A percentile compares a stretch with the other conserved stretches of the same genome.
These are phyloP conservation scores for Tetragonisca angustula DNA, from an alignment of 2,888 invertebrate genomes.

Conservation along the genomic window DNA sequence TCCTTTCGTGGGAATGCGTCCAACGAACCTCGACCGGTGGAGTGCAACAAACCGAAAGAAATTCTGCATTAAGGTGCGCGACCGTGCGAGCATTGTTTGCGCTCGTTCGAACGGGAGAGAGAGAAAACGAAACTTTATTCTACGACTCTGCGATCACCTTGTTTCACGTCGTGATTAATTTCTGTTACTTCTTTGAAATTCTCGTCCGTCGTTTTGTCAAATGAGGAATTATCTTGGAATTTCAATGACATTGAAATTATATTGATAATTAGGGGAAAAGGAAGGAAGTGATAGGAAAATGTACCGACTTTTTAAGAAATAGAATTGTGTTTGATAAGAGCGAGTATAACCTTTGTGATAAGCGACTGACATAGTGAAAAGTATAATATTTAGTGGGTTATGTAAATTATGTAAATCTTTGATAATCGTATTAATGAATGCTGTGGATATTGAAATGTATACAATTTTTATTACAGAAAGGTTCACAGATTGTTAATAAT, in stretches of 20 bases:
- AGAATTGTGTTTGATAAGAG: too few species aligned
- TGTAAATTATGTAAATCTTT: too few species aligned
- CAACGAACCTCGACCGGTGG: not conserved
- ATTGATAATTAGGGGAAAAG: not conserved
- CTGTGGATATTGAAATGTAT: too few species aligned
- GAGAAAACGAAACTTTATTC: not conserved
- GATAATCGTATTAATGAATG: too few species aligned
- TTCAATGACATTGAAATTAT: not conserved
- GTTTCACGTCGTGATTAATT: not conserved
- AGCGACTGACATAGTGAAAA: too few species aligned
- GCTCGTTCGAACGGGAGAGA: not conserved
- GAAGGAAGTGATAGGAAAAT: too few species aligned
- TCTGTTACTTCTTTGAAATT: not conserved
- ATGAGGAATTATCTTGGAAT: not conserved
- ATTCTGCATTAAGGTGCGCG: slow-evolving; percentile 1
- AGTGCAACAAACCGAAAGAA: not conserved
- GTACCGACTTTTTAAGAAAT: too few species aligned
- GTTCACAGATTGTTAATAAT: too few species aligned
- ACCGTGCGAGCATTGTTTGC: not conserved
- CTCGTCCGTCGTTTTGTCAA: not conserved
- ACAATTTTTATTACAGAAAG: too few species aligned
- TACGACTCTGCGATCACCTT: not conserved
- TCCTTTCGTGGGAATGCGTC: slow-evolving; percentile 9
- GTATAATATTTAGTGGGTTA: too few species aligned
- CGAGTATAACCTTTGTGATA: too few species aligned